phyloP scores from a whole-genome alignment of 92 coral and sea anemone species.

The Phymanthus crucifer region DNA sequence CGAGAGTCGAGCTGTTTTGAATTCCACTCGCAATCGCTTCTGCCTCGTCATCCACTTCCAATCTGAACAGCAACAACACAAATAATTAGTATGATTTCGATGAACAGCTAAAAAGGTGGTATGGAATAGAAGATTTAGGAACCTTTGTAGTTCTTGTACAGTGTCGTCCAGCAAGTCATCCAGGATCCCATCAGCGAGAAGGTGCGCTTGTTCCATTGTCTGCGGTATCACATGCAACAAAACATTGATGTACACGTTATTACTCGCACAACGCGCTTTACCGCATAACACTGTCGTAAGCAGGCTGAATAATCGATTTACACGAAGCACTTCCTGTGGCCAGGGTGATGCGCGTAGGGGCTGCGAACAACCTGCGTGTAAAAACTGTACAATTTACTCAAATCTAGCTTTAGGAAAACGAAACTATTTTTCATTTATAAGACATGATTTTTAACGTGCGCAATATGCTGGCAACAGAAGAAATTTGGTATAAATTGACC shows the following conservation, averaged over 20 bases:
- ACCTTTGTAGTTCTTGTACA: slow-evolving; percentile 89
- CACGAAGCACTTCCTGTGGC: no score
- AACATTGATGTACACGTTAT: background rate
- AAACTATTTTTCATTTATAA: no score
- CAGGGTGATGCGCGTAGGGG: no score
- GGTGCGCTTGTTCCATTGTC: slow-evolving; percentile 90
- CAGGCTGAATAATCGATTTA: no score
- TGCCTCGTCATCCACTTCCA: slow-evolving; percentile 72
- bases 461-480: no score
- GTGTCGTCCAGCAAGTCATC: slow-evolving; percentile 88
- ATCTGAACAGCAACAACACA: slow-evolving; percentile 36
- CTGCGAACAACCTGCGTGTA: no score
- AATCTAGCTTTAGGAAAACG: no score
- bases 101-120: background rate
- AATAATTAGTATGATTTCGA: background rate
- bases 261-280: background rate
- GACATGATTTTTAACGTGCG: no score
- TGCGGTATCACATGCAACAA: background rate
- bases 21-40: slow-evolving; percentile 56
- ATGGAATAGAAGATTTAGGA: background rate
- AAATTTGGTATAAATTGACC: no score
- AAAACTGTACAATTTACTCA: no score
- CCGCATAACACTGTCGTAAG: no score
- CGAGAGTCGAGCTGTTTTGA: slow-evolving; percentile 81
- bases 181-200: slow-evolving; percentile 79